Conservation (phyloP, 2,113 vertebrate genomes). For the Forbesichthys papilliferus region DNA sequence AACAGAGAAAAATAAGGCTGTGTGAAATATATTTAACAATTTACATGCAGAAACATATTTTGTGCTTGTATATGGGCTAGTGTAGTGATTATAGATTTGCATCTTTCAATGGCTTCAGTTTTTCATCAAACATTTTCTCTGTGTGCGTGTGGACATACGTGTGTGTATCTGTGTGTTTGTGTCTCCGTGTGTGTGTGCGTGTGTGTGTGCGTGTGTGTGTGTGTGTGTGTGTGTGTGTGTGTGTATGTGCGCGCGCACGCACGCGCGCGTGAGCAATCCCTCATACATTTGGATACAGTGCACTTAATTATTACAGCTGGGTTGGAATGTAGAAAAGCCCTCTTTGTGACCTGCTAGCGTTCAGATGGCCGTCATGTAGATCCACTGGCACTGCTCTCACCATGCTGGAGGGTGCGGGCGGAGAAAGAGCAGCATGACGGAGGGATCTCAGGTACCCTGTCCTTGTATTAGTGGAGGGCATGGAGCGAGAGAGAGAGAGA, state of each 20-base stretch:
- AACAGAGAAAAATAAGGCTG: conserved; percentile 15
- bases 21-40: conserved; percentile 12
- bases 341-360: too few relatives aligned
- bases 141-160: neutral
- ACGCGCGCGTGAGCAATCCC: neutral
- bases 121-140: conserved; percentile 32
- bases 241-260: neutral
- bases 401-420: conserved; percentile 13
- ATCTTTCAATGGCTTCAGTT: conserved; percentile 44
- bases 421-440: conserved; percentile 3
- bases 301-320: neutral
- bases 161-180: conserved; percentile 1
- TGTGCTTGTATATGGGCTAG: neutral
- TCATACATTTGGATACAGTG: neutral
- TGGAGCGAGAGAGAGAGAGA: conserved; percentile 33
- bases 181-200: neutral
- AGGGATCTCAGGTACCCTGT: conserved; percentile 28
- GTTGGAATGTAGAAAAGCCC: too few relatives aligned
- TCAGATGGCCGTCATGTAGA: neutral
- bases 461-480: conserved; percentile 40
- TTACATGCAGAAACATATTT: conserved; percentile 3
- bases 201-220: neutral
- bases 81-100: conserved; percentile 5
- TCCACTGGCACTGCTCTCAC: neutral
- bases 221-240: neutral